Conservation (phyloP, 1,140 invertebrate species). For the Hylaeus anthracinus region DNA sequence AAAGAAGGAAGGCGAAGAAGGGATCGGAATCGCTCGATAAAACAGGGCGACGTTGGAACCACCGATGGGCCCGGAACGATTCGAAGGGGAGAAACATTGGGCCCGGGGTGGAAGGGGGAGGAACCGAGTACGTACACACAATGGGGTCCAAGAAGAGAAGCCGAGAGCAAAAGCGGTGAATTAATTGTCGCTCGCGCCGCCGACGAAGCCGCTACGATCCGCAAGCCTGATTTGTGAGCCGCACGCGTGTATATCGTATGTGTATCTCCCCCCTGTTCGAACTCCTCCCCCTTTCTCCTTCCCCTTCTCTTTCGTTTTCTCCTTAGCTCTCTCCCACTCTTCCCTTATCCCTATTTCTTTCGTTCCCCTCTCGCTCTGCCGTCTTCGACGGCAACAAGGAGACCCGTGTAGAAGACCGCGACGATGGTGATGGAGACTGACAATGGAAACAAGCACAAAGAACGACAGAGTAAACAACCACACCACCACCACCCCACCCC, state of each 20-base stretch:
- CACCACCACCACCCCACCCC: too few species aligned
- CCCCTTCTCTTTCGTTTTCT: constrained; percentile 10
- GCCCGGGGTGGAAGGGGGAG: background rate
- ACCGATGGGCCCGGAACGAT: constrained; percentile 46
- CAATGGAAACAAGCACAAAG: constrained; percentile 53
- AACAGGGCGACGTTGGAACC: constrained; percentile 62
- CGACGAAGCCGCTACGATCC: constrained; percentile 71
- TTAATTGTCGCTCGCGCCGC: constrained; percentile 79
- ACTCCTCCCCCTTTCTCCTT: background rate
- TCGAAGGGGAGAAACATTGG: constrained; percentile 28
- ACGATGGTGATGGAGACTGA: constrained; percentile 46
- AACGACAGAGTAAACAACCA: constrained; percentile 28
- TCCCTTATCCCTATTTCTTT: constrained; percentile 19
- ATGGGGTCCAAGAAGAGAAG: constrained; percentile 62
- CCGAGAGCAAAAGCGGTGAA: constrained; percentile 76
- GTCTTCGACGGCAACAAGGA: constrained; percentile 28
- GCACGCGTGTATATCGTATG: constrained; percentile 73
- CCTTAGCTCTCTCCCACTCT: background rate
- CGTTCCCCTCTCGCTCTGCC: constrained; percentile 3
- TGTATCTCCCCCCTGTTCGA: constrained; percentile 51
- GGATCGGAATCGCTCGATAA: constrained; percentile 64
- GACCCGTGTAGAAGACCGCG: constrained; percentile 4
- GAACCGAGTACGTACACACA: constrained; percentile 65
- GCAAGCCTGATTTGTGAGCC: constrained; percentile 75
- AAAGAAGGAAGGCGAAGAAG: constrained; percentile 37